Conservation (phyloP, 1,140 invertebrate species). For the Pachyrhynchus sulphureomaculatus region DNA sequence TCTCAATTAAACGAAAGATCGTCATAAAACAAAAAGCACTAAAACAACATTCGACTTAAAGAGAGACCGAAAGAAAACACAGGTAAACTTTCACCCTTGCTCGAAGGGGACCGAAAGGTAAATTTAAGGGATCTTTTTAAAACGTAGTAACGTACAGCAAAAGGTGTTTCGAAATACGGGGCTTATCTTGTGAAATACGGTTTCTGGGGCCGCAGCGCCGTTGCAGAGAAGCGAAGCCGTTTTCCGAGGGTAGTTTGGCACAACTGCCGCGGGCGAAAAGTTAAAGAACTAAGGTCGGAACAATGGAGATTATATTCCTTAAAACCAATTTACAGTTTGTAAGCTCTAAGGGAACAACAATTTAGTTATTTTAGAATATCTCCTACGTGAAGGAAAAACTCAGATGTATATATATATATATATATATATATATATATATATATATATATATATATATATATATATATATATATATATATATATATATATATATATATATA, state of each 20-base stretch:
- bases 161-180: constrained; percentile 28
- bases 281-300: neutral
- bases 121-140: constrained; percentile 7
- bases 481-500: too few species aligned
- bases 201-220: constrained; percentile 11
- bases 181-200: constrained; percentile 38
- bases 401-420: too few species aligned
- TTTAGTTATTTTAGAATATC: too few species aligned
- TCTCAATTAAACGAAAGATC: too few species aligned
- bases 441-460: too few species aligned
- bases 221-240: neutral
- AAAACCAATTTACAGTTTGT: too few species aligned
- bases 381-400: too few species aligned
- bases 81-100: constrained; percentile 9
- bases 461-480: too few species aligned
- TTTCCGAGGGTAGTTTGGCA: constrained; percentile 17
- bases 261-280: constrained; percentile 18
- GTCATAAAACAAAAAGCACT: neutral
- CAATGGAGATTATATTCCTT: neutral
- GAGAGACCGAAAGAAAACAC: constrained; percentile 14
- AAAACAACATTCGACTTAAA: constrained; percentile 1
- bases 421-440: too few species aligned
- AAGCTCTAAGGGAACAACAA: too few species aligned
- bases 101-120: neutral
- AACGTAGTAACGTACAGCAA: constrained; percentile 4